Conservation (phyloP, 2,113 vertebrate genomes). For the Silurus asotus region DNA sequence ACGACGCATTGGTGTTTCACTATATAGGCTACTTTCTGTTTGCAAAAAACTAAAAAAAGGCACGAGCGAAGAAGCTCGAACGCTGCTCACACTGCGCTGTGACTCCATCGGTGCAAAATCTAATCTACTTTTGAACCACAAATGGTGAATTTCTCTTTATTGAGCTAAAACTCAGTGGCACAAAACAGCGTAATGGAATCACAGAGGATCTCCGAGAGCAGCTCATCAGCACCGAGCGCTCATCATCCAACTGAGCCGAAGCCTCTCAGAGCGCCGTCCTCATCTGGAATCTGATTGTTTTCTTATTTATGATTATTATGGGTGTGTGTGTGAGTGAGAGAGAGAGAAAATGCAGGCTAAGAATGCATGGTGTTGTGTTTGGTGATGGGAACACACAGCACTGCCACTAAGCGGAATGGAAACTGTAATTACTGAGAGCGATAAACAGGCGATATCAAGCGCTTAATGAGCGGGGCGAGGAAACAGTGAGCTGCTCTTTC, state of each 20-base stretch:
- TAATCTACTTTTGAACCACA: conserved; percentile 7
- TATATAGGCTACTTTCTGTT: background rate
- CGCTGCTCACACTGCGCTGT: background rate
- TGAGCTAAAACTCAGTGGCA: conserved; percentile 23
- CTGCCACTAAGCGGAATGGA: conserved; percentile 39
- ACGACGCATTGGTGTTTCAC: no score
- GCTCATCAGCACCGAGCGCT: background rate
- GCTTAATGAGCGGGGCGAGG: conserved; percentile 41
- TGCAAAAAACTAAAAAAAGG: background rate
- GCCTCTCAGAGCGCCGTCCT: background rate
- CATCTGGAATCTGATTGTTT: background rate
- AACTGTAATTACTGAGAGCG: conserved; percentile 39
- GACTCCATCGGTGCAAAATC: conserved; percentile 10
- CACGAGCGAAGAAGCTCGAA: background rate
- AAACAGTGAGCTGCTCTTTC: background rate
- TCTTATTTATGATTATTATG: conserved; percentile 26
- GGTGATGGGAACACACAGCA: conserved; percentile 20
- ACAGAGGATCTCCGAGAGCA: conserved; percentile 6
- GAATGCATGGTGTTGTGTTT: background rate
- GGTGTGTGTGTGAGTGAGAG: background rate
- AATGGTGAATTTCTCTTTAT: conserved; percentile 33
- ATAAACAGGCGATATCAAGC: conserved; percentile 42
- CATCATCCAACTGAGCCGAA: background rate
- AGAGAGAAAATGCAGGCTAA: no score
- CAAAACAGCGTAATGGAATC: conserved; percentile 22